These are phyloP conservation scores for Abrostola tripartita DNA, from an alignment of 2,888 invertebrate species.

Conservation along the genomic window DNA sequence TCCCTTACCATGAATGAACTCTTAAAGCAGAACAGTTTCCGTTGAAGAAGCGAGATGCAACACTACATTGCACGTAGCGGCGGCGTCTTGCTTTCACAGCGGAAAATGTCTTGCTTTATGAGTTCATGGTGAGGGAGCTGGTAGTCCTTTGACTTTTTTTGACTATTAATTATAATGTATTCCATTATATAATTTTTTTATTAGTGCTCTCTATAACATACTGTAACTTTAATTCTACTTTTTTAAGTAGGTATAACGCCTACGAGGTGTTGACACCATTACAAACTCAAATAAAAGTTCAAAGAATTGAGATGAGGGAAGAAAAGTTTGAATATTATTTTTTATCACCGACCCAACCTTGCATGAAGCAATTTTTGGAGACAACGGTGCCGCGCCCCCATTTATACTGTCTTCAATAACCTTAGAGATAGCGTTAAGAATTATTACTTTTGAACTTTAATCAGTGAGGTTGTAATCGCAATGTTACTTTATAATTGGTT, in stretches of 20 bases:
- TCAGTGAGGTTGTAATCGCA: constrained; percentile 17
- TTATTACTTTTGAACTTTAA: constrained; percentile 37
- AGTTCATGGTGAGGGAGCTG: too few relatives aligned
- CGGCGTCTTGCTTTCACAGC: too few relatives aligned
- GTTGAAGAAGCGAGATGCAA: too few relatives aligned
- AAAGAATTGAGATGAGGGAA: constrained; percentile 39
- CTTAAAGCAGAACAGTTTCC: too few relatives aligned
- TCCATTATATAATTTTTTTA: too few relatives aligned
- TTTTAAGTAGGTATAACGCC: constrained; percentile 34
- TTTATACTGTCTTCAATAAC: constrained; percentile 40
- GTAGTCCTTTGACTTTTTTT: too few relatives aligned
- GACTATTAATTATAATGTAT: too few relatives aligned
- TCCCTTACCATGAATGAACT: too few relatives aligned
- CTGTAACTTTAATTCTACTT: constrained; percentile 27
- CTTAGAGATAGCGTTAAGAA: constrained; percentile 36
- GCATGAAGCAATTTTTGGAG: constrained; percentile 40
- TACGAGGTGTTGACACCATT: constrained; percentile 43
- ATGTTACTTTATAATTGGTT: neutral
- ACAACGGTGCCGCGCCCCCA: constrained; percentile 22
- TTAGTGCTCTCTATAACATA: constrained; percentile 1
- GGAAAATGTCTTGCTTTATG: too few relatives aligned
- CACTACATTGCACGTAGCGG: too few relatives aligned
- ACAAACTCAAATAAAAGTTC: constrained; percentile 49
- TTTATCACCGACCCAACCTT: constrained; percentile 46
- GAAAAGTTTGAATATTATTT: constrained; percentile 48